Base-by-base conservation (phyloP, 2,888 invertebrate genomes). In the Meghimatium bilineatum region DNA sequence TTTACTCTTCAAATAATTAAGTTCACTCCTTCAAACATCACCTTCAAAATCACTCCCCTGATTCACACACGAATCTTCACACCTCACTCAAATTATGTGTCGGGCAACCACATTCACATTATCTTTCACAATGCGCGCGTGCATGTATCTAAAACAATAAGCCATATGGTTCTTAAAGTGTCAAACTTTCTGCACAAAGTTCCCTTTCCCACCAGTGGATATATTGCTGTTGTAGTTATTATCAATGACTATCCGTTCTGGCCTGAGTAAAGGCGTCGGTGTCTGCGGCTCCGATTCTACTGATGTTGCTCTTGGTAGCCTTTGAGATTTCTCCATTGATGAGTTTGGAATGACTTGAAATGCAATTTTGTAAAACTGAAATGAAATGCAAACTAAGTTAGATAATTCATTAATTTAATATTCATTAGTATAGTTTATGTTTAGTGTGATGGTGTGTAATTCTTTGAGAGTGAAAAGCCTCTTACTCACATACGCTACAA, bases 211-310 rank as follows among this genome's bases (percentile, higher is more conserved):
- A 26, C 34, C 66, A n/a, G 60, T 75, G 0, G 29, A 66, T 3
- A 23, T n/a, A n/a, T 29, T n/a, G 14, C 71, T 56, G 10, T n/a
- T 71, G 36, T 80, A 80, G 80, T 12, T 56, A 26, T 81, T 49
- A 20, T 23, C 34, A 36, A 81, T 60, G 75, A 81, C 63, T 6
- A 81, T n/a, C 20, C 81, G n/a, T 17, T 76, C 79, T 34, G 83
- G 83, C 12, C 83, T 29, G 23, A 83, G 74, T 17, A 83, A 77
- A 0, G 83, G 83, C 8, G 79, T 83, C 1, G 83, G 83, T n/a
- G 83, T 83, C 66, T 79, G 83, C 0, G 83, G 83, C 36, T 83
- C 83, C 0, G 83, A 83, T 72, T 83, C 83, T 3, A 83, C 34
- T 2, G 83, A 83, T 17, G 72, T 72, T 2, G 79, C 79, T 17